Base-by-base conservation (phyloP, 2,888 invertebrate genomes). In the Protodeltote pygarga region DNA sequence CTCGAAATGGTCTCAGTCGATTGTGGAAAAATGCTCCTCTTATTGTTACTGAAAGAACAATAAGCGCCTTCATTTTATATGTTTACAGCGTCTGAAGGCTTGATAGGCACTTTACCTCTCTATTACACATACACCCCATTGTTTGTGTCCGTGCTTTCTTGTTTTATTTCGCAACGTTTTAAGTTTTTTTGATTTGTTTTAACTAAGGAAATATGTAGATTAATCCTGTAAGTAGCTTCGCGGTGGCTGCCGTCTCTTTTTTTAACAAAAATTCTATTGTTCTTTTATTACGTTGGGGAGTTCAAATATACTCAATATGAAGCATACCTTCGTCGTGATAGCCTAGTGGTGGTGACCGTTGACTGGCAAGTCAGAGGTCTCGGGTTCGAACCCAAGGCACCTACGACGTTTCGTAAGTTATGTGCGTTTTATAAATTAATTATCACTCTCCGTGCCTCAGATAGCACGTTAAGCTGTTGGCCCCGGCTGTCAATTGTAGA, bases 11-110 rank as follows among this genome's bases (percentile, higher is more conserved):
- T 82, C 84, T 83, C 86, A 89, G 84, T 89, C 88, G 87, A 87
- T 88, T 89, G 90, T 87, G 88, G 85, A 88, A 90, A 85, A 88
- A 89, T 88, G 86, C 87, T 83, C 77, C 87, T 83, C 85, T 87
- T 90, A 89, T 91, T 91, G 91, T 90, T 87, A 81, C 79, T 79
- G 78, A 87, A 70, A 81, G 88, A 90, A 91, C 91, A 91, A 90
- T 89, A 89, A 89, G 81, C 75, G 81, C 85, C 85, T 85, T 86
- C 86, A 83, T 85, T 88, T 85, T 89, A 89, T 87, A 87, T 89
- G 89, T 88, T 89, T 89, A 88, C 89, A 87, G 84, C 81, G 76
- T 86, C 88, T 87, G 84, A 83, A 86, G 84, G 83, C 83, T 81
- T 79, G 85, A 85, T 84, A 85, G 82, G 80, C 86, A 86, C 83